Conservation (phyloP, 2,888 invertebrate genomes). For the Artemia sinica region DNA sequence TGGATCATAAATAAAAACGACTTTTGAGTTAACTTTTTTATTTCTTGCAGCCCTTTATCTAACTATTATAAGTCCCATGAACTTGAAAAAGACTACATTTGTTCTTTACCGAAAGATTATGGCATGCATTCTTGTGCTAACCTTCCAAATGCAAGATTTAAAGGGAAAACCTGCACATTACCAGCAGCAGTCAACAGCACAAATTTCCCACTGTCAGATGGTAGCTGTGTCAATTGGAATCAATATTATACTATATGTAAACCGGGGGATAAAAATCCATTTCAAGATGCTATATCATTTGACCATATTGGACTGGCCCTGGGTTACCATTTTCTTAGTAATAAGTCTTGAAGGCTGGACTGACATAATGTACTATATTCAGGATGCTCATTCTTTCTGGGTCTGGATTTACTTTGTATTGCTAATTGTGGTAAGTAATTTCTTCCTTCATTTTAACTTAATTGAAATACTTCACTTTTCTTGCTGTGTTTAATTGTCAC, state of each 20-base stretch:
- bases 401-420: slow-evolving; percentile 99
- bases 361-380: slow-evolving; percentile 99
- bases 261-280: slow-evolving; percentile 84
- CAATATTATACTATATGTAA: slow-evolving; percentile 91
- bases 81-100: slow-evolving; percentile 74
- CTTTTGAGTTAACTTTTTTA: neutral
- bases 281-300: slow-evolving; percentile 96
- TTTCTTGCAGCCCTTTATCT: slow-evolving; percentile 38
- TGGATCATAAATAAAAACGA: neutral
- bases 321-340: slow-evolving; percentile 99
- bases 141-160: slow-evolving; percentile 57
- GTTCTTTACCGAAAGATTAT: slow-evolving; percentile 74
- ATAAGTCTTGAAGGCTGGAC: slow-evolving; percentile 99
- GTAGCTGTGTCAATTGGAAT: slow-evolving; percentile 93
- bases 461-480: too few relatives aligned
- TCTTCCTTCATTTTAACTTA: too few relatives aligned
- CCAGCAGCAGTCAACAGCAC: slow-evolving; percentile 36
- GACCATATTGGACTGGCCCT: slow-evolving; percentile 99
- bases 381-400: slow-evolving; percentile 99
- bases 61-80: slow-evolving; percentile 53
- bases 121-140: slow-evolving; percentile 82
- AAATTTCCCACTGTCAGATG: slow-evolving; percentile 41
- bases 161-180: slow-evolving; percentile 56
- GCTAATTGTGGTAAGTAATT: slow-evolving; percentile 79
- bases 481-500: too few relatives aligned